Evolutionary conservation across 2,113 vertebrate genomes (phyloP).

Genomic region (Ochotona curzoniae): DNA sequence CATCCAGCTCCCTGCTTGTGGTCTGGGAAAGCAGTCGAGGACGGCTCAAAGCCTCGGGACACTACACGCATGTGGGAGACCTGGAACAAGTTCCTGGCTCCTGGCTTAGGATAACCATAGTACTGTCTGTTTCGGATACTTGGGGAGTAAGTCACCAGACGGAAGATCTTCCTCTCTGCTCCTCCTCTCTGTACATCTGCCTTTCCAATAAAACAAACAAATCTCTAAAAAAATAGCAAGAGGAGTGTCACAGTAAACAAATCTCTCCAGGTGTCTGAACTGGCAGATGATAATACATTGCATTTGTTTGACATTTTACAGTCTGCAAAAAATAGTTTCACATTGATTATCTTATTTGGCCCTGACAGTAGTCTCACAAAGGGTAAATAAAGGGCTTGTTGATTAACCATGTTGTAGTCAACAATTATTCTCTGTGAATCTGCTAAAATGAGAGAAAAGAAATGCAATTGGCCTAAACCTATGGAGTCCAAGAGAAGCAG

Average conservation of each 20-base stretch:
- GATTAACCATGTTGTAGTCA: neutral
- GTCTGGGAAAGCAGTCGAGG: too few species aligned
- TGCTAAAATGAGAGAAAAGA: neutral
- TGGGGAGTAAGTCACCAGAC: too few species aligned
- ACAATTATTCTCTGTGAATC: neutral
- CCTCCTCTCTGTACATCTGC: too few species aligned
- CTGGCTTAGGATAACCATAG: too few species aligned
- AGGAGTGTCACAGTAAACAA: conserved; percentile 24
- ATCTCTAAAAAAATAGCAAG: neutral
- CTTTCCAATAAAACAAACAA: too few species aligned
- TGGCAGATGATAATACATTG: neutral
- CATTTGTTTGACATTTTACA: neutral
- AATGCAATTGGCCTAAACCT: neutral
- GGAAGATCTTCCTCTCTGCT: too few species aligned
- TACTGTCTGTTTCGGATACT: too few species aligned
- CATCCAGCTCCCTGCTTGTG: too few species aligned
- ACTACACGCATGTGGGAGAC: too few species aligned
- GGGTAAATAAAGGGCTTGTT: neutral
- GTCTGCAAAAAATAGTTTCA: neutral
- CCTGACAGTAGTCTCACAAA: neutral
- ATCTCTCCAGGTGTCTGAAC: neutral
- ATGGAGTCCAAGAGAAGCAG: neutral
- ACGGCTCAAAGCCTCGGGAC: too few species aligned
- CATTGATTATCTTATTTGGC: neutral
- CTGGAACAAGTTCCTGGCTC: too few species aligned